These are phyloP conservation scores for Elysia crispata DNA, from an alignment of 2,888 invertebrate genomes.

Conservation along the genomic window DNA sequence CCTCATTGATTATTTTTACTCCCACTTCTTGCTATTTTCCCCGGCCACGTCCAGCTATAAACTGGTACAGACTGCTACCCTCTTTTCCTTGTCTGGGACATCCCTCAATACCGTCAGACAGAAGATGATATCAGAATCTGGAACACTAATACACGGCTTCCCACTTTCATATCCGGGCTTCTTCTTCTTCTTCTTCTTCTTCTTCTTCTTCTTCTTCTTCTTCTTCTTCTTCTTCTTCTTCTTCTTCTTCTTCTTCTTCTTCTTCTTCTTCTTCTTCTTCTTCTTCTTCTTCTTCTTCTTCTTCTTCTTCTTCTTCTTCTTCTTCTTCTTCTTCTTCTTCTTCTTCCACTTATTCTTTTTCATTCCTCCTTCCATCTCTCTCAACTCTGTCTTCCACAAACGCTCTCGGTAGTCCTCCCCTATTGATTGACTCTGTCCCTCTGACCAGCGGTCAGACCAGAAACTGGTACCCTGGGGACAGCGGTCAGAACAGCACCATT, in stretches of 20 bases:
- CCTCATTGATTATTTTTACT: no score
- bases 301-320: neutral
- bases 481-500: neutral
- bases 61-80: no score
- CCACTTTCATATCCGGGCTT: no score
- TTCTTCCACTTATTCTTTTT: neutral
- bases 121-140: neutral
- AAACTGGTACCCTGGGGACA: neutral
- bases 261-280: neutral
- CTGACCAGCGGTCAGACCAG: neutral
- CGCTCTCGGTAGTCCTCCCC: neutral
- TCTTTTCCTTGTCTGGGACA: neutral
- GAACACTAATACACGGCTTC: no score
- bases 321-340: neutral
- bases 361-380: neutral
- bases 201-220: no score
- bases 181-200: no score
- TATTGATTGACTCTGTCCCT: neutral
- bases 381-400: neutral
- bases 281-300: constrained; percentile 4
- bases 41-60: no score
- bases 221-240: no score
- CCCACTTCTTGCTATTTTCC: no score
- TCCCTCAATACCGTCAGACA: neutral
- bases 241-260: no score